Evolutionary conservation across 2,888 invertebrate genomes (phyloP).

Genomic region (Globia sparganii): DNA sequence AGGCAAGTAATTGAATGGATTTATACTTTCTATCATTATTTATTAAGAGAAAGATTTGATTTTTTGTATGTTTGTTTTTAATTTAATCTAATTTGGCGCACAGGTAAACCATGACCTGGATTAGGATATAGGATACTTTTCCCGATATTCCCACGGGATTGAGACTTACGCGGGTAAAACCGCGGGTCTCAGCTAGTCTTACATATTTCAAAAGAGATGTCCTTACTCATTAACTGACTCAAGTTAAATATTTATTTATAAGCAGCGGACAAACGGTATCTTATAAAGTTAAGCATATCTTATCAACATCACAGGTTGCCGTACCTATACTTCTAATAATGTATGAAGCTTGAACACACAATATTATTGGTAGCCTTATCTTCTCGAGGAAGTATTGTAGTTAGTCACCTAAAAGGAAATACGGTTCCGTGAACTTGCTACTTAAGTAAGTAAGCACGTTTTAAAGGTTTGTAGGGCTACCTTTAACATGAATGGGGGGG

Average conservation of each 20-base stretch:
- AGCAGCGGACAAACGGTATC: slow-evolving; percentile 3
- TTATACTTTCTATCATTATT: not conserved
- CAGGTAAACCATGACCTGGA: not conserved
- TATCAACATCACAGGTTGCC: slow-evolving; percentile 43
- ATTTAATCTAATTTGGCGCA: not conserved
- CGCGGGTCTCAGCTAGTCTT: not conserved
- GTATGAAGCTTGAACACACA: slow-evolving; percentile 25
- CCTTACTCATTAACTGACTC: not conserved
- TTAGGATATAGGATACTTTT: not conserved
- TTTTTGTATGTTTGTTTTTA: not conserved
- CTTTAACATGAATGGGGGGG: not conserved
- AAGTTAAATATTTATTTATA: slow-evolving; percentile 12
- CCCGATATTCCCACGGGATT: not conserved
- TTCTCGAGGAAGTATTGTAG: slow-evolving; percentile 47
- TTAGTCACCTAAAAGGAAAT: slow-evolving; percentile 46
- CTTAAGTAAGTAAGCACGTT: slow-evolving; percentile 30
- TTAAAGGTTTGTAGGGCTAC: not conserved
- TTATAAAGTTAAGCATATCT: slow-evolving; percentile 22
- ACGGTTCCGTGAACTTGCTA: slow-evolving; percentile 26
- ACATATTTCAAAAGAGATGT: not conserved
- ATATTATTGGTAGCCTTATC: slow-evolving; percentile 44
- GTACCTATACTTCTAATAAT: slow-evolving; percentile 32
- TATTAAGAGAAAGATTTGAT: too few relatives aligned
- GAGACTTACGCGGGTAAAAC: too few relatives aligned
- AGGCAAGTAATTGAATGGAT: not conserved